Evolutionary conservation across 1,140 invertebrate genomes (phyloP), one percentile per base, ranked within the genome.

Genomic region (Solen grandis): DNA sequence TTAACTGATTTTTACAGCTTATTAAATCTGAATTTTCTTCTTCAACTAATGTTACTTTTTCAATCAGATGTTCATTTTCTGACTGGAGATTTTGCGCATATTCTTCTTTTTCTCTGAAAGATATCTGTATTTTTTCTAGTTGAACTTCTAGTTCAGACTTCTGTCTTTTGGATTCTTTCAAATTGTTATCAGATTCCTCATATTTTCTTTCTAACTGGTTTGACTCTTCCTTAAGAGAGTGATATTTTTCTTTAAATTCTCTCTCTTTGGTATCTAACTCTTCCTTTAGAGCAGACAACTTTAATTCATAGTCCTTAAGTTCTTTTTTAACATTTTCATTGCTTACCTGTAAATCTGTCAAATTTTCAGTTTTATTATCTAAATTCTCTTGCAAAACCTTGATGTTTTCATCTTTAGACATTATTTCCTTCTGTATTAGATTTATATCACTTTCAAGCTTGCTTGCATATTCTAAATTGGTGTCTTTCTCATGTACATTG

Each of bases 21-120:
- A 54, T 5, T 27, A 65, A 14, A 33, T 80, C 68, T 36, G 66
- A 35, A 50, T 80, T 80, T 41, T 63, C 35, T 35, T 80, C 68
- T 31, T 70, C 68, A 14, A 80, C 14, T 14, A 4, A 14, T 25
- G 29, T 60, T 29, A 60, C n/a, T 27, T 60, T 60, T 29, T 60
- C 19, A 29, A 29, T 16, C 29, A 60, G 29, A 5, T n/a, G 14
- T 25, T 29, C 16, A 25, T 60, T 60, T 29, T 60, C 57, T 25
- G 19, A 16, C 14, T n/a, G 57, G 14, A 29, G 22, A 22, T n/a
- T 29, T 16, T 22, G n/a, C 22, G 29, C 14, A 22, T 60, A 19
- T 22, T 27, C n/a, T 27, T 60, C 27, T 29, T 5, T 29, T 29
- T 60, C 57, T 60, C 29, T n/a, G 14, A 22, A 16, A 19, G 2